Evolutionary conservation across 1,140 invertebrate species (phyloP), one percentile per base, ranked within the genome.

Genomic region (Pogonognathellus flavescens): DNA sequence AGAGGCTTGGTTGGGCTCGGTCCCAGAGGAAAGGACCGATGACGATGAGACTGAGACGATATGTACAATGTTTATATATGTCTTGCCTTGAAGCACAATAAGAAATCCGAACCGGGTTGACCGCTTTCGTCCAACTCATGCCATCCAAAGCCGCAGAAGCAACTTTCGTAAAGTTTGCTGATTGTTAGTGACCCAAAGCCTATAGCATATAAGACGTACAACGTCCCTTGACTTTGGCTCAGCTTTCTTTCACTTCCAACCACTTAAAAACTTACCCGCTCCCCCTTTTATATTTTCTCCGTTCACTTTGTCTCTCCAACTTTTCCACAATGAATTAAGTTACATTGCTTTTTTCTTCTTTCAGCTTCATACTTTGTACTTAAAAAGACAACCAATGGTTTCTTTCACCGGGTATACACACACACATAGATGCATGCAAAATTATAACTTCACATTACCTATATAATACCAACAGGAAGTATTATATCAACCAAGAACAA

Each of bases 271-370:
- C 70, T 11, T 41, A 76, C 31, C n/a, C 8, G 5, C 70, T 76
- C 41, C 16, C 22, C 7, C 22, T 66, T 66, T 66, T 31, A 31
- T 66, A 18, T 50, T 18, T 76, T 76, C 70, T n/a, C 70, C 16
- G 13, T n/a, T 72, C 66, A 7, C 25, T 72, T 18, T 50, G 70
- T 50, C 41, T 76, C 25, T 50, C 11, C 41, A 76, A 76, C 70
- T 76, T 76, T 76, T 76, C 41, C 70, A 76, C 70, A 50, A 76
- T 76, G 70, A 76, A 76, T 76, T 76, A 76, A 76, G 70, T 41
- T 76, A 13, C 70, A 76, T 76, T 50, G n/a, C 41, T 76, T 41
- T 66, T 13, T 25, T 22, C 16, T 70, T 25, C 66, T 70, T 41
- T 25, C 14, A 14, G 11, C 14, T 41, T 18, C 7, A 16, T 49